Percentiles rank a stretch among this genome's conserved stretches.
phyloP scores from a whole-genome alignment of 2,113 vertebrate genomes.

The Daphoenositta chrysoptera region DNA sequence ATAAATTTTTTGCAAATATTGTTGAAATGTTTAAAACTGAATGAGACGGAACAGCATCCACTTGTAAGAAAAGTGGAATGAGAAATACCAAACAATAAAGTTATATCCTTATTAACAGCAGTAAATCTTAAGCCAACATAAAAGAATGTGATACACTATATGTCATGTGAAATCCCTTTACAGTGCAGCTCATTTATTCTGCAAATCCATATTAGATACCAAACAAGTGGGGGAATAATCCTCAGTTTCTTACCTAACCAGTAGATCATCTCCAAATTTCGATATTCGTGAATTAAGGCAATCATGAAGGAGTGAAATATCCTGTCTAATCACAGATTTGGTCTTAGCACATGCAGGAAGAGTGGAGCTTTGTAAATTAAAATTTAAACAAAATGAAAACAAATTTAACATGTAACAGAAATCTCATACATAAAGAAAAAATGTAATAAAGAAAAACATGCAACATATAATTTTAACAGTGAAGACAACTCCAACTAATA shows the following conservation, averaged over 20 bases:
- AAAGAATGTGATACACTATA: slow-evolving; percentile 57
- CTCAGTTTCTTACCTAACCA: slow-evolving; percentile 80
- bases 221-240: slow-evolving; percentile 1
- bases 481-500: background rate
- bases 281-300: slow-evolving; percentile 77
- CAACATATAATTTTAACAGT: background rate
- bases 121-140: slow-evolving; percentile 60
- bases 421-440: background rate
- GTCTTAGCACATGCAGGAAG: slow-evolving; percentile 88
- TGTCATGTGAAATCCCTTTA: slow-evolving; percentile 33
- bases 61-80: slow-evolving; percentile 59
- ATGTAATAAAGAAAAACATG: background rate
- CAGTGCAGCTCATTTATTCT: slow-evolving; percentile 6
- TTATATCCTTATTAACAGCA: slow-evolving; percentile 39
- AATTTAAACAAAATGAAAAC: slow-evolving; percentile 60
- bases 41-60: slow-evolving; percentile 56
- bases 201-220: background rate
- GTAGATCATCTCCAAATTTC: slow-evolving; percentile 81
- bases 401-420: slow-evolving; percentile 36
- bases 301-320: slow-evolving; percentile 71
- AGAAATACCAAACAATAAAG: slow-evolving; percentile 58
- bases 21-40: slow-evolving; percentile 45
- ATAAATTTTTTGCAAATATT: slow-evolving; percentile 28
- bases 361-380: slow-evolving; percentile 80
- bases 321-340: slow-evolving; percentile 77